Evolutionary conservation across 2,888 invertebrate species (phyloP).

Genomic region (Rhopalosiphum nymphaeae): DNA sequence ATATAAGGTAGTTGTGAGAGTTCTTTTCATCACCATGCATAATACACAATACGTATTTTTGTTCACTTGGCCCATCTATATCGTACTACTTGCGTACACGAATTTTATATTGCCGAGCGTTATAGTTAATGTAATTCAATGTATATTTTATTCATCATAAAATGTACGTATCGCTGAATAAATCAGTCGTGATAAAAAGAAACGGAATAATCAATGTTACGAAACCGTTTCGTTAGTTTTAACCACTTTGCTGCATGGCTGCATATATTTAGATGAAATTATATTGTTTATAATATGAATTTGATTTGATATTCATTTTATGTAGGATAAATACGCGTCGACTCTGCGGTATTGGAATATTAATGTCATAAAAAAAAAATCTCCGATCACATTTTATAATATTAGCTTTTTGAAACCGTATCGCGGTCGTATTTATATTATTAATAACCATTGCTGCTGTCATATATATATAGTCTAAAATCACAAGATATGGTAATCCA

Average conservation of each 20-base stretch:
- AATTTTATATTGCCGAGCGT: not conserved
- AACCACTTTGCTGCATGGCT: not conserved
- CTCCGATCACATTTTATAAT: not conserved
- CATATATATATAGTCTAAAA: not conserved
- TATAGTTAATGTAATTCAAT: not conserved
- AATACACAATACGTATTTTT: not conserved
- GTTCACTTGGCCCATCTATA: not conserved
- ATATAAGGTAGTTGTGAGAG: not conserved
- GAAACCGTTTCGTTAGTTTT: not conserved
- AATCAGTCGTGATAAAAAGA: constrained; percentile 27
- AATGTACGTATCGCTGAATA: constrained; percentile 9
- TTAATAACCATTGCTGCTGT: not conserved
- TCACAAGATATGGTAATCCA: not conserved
- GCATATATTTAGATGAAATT: not conserved
- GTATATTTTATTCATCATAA: constrained; percentile 9
- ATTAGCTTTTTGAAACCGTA: not conserved
- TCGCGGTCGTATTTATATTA: not conserved
- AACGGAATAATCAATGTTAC: not conserved
- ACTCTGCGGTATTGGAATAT: not conserved
- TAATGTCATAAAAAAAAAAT: not conserved
- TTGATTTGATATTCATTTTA: not conserved
- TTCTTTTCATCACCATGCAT: not conserved
- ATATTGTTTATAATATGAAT: not conserved
- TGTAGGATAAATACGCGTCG: not conserved
- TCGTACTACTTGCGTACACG: not conserved